These are phyloP conservation scores for Platycercus adscitus DNA, from an alignment of 2,113 vertebrate species.

Conservation along the genomic window DNA sequence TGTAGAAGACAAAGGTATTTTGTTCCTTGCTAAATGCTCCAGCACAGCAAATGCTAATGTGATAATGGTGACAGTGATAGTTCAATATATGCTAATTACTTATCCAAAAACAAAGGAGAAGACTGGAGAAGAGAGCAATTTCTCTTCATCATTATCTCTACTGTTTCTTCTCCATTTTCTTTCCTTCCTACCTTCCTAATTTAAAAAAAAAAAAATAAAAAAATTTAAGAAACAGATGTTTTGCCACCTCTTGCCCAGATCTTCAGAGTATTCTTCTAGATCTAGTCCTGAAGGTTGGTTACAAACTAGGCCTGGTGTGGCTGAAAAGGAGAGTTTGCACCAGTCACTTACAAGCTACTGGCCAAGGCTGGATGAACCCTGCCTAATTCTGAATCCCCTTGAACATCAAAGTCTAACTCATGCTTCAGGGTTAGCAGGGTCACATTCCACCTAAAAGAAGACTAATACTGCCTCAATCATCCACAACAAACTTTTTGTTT, in stretches of 20 bases:
- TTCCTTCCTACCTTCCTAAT: neutral
- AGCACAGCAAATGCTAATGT: neutral
- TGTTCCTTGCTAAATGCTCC: neutral
- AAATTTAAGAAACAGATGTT: neutral
- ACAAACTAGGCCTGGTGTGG: fast-evolving
- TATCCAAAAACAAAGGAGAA: neutral
- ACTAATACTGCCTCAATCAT: neutral
- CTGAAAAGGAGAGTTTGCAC: neutral
- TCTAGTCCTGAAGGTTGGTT: neutral
- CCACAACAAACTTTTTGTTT: slow-evolving; percentile 27
- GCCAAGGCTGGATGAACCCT: slow-evolving; percentile 6
- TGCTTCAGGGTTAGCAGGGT: slow-evolving; percentile 44
- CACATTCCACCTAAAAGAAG: slow-evolving; percentile 48
- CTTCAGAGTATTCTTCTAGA: neutral
- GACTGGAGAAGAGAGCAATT: neutral
- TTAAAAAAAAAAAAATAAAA: neutral
- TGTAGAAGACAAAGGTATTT: neutral
- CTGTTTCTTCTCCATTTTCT: neutral
- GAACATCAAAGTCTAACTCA: slow-evolving; percentile 57
- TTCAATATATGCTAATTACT: neutral
- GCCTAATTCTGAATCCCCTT: neutral
- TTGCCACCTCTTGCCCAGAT: neutral
- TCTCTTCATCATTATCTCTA: neutral
- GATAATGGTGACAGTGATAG: neutral
- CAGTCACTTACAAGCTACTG: neutral